phyloP scores from a whole-genome alignment of 1,140 invertebrate species.

The Venturia canescens region DNA sequence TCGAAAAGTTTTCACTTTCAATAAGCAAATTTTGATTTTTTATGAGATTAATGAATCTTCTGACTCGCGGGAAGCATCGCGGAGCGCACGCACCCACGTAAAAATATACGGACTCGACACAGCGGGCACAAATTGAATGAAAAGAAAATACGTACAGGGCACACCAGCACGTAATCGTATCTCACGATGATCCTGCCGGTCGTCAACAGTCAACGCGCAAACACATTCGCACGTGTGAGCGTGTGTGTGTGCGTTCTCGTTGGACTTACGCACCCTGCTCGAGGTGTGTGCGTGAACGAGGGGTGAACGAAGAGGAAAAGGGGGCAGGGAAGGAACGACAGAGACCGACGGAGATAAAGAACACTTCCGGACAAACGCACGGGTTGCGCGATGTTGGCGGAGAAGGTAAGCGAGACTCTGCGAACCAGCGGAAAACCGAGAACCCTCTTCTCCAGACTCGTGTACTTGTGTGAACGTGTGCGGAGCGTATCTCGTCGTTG shows the following conservation, averaged over 20 bases:
- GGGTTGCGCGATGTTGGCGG: conserved; percentile 47
- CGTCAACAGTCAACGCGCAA: no score
- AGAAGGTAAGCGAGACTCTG: neutral
- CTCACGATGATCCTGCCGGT: no score
- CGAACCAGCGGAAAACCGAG: conserved; percentile 47
- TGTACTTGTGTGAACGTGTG: neutral
- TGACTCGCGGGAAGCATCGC: no score
- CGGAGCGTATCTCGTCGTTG: neutral
- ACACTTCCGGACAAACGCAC: conserved; percentile 72
- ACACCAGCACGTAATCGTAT: no score
- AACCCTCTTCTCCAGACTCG: neutral
- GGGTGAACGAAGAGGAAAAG: no score
- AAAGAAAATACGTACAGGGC: neutral
- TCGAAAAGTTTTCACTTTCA: no score
- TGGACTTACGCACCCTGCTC: conserved; percentile 42
- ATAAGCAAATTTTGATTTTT: no score
- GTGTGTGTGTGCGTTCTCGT: neutral
- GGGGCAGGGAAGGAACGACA: conserved; percentile 55
- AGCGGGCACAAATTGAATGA: neutral
- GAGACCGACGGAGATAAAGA: conserved; percentile 77
- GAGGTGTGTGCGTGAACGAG: conserved; percentile 54
- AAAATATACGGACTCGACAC: no score
- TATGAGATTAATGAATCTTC: no score
- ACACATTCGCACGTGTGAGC: neutral
- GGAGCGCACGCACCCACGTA: no score